These are phyloP conservation scores for Phyllostomus discolor DNA, from an alignment of 2,113 vertebrate species.

Conservation along the genomic window DNA sequence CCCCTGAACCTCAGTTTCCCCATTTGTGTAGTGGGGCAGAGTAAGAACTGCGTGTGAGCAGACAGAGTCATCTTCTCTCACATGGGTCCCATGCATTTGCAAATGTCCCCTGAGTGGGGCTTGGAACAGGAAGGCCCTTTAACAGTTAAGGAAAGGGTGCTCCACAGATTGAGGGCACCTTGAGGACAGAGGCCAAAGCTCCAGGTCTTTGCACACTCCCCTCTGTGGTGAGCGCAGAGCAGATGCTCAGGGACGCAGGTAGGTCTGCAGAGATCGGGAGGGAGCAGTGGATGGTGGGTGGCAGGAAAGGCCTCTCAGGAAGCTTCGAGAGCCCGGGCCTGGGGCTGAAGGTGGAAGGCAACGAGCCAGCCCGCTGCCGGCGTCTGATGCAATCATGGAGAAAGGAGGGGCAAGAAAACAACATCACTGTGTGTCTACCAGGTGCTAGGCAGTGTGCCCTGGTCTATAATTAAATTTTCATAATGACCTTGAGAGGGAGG, in stretches of 20 bases:
- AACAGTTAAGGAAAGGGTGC: not conserved
- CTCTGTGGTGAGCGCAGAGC: not conserved
- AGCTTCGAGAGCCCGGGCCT: not conserved
- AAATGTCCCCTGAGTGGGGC: not conserved
- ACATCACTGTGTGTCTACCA: not conserved
- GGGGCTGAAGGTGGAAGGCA: not conserved
- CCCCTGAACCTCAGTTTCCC: not conserved
- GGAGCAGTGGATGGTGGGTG: not conserved
- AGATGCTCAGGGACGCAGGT: not conserved
- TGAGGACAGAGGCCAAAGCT: not conserved
- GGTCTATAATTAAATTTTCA: conserved; percentile 27
- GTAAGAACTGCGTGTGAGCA: not conserved
- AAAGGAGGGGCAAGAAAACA: not conserved
- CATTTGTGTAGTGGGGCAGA: not conserved
- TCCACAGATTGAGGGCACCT: not conserved
- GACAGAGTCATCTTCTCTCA: not conserved
- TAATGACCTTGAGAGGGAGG: not conserved
- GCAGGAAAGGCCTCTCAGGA: not conserved
- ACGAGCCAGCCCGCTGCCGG: not conserved
- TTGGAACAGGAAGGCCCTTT: not conserved
- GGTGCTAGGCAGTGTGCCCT: not conserved
- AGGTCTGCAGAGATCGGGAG: not conserved
- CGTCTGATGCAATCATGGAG: not conserved
- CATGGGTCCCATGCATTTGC: not conserved
- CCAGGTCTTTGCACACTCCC: not conserved